Base-by-base conservation (phyloP, 2,113 vertebrate species). In the Hyperoodon ampullatus region DNA sequence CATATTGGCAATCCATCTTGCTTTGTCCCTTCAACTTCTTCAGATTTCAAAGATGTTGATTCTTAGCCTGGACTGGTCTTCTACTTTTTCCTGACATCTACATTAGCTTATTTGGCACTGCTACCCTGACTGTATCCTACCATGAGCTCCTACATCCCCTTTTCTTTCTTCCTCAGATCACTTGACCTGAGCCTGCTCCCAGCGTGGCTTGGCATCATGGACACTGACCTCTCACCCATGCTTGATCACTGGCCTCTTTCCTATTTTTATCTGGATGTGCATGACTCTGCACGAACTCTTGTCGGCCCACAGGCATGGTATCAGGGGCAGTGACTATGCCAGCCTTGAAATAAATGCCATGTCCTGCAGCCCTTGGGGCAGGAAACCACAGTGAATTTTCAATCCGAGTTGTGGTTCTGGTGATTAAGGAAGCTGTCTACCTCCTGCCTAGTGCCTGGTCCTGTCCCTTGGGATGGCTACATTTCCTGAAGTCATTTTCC, bases 21-120 rank as follows among this genome's bases (percentile, higher is more conserved):
- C 80, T 70, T 61, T 95, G 55, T 85, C 58, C 61, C 47, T 93
- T 88, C 58, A 66, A 19, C 30, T 84, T 94, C 53, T 93, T 13
- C 15, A 63, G 9, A 83, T 93, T 61, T 94, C 70, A 61, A 15
- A 71, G 2, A 18, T 8, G 8, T 28, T 63, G 28, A 39, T 44
- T 88, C 35, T 84, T 81, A 85, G 24, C 70, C 74, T 81, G 53
- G 44, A 23, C n/a, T 78, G 8, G 1, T 96, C 44, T 94, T 50
- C 82, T 89, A 28, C 70, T 65, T 63, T 75, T 50, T 44, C 39
- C 71, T 71, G 47, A 60, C 28, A 74, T 87, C 66, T 55, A 72
- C 50, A 68, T 61, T 89, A 16, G n/a, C 71, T 72, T 77, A 58
- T 28, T 61, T 81, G 55, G 71, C 39, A 26, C 35, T 11, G 9